Conservation (phyloP, 2,888 invertebrate genomes). For the Polietes domitor region DNA sequence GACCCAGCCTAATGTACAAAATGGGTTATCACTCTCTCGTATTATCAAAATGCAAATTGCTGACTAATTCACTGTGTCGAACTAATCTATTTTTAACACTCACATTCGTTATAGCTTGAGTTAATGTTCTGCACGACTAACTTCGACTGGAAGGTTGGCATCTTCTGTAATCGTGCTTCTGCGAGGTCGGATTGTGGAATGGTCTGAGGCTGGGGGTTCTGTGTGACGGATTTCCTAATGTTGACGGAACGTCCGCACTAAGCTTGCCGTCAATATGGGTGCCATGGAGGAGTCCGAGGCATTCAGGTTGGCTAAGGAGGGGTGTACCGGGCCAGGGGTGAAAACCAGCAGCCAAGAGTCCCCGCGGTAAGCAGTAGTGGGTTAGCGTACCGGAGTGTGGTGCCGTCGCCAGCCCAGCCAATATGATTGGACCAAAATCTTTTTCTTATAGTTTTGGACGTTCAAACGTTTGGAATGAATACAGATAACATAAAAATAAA, state of each 20-base stretch:
- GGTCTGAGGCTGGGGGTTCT: slow-evolving; percentile 50
- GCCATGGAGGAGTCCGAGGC: slow-evolving; percentile 90
- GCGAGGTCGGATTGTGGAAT: slow-evolving; percentile 89
- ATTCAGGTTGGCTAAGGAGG: slow-evolving; percentile 97
- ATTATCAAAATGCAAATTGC: too few relatives aligned
- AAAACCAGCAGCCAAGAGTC: slow-evolving; percentile 99
- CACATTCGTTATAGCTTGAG: not conserved
- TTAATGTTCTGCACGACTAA: not conserved
- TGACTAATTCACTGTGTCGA: too few relatives aligned
- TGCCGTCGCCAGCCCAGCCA: slow-evolving; percentile 92
- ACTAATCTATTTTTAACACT: not conserved
- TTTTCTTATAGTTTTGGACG: slow-evolving; percentile 81
- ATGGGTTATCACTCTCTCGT: too few relatives aligned
- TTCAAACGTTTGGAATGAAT: too few relatives aligned
- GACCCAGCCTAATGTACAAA: too few relatives aligned
- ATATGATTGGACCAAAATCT: slow-evolving; percentile 89
- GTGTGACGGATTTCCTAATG: slow-evolving; percentile 80
- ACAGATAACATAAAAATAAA: too few relatives aligned
- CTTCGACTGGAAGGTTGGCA: slow-evolving; percentile 95
- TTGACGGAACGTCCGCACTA: slow-evolving; percentile 97
- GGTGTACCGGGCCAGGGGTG: slow-evolving; percentile 99
- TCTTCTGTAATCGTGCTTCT: slow-evolving; percentile 98
- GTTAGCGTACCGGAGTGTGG: slow-evolving; percentile 98
- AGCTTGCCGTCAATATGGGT: slow-evolving; percentile 98
- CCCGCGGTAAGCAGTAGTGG: slow-evolving; percentile 98